Conservation (phyloP, 2,113 vertebrate species). For the Empidonax traillii region DNA sequence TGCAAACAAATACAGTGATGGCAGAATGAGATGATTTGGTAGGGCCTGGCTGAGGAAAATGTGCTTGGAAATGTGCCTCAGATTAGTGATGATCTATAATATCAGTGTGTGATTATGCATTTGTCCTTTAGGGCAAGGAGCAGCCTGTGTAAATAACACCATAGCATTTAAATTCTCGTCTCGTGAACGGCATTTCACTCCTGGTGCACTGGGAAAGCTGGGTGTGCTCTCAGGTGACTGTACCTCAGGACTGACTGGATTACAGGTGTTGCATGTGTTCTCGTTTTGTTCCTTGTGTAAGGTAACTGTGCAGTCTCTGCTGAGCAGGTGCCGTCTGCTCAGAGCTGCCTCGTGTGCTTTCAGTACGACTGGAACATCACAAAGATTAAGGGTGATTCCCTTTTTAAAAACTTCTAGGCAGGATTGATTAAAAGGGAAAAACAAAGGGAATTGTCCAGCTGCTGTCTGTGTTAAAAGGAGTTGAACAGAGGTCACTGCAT, state of each 20-base stretch:
- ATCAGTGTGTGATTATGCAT: background rate
- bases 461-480: background rate
- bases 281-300: background rate
- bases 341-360: background rate
- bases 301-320: background rate
- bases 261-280: background rate
- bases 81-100: accelerated
- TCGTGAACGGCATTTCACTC: background rate
- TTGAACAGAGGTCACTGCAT: background rate
- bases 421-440: background rate
- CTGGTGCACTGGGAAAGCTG: background rate
- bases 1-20: background rate
- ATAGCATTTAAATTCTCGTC: background rate
- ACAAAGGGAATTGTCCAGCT: background rate
- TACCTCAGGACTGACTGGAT: background rate
- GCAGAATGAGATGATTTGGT: background rate
- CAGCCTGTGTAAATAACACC: background rate
- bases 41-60: background rate
- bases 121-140: background rate
- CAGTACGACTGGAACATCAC: background rate
- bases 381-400: background rate
- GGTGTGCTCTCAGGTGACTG: background rate
- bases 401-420: background rate
- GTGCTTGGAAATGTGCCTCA: background rate
- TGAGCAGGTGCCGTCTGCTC: background rate